Conservation (phyloP, 2,888 invertebrate genomes). For the Drosophila diplacantha region DNA sequence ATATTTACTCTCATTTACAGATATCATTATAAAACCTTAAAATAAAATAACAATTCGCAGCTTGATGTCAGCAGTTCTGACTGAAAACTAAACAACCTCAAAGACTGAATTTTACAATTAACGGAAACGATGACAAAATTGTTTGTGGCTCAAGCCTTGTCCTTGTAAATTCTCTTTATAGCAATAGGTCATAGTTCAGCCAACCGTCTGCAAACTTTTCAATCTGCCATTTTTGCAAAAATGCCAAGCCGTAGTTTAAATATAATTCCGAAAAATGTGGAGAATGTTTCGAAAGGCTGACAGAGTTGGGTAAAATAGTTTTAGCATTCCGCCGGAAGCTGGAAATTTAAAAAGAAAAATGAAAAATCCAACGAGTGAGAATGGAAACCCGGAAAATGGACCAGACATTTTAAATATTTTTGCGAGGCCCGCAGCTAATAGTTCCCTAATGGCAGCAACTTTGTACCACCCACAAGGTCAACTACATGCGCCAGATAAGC, state of each 20-base stretch:
- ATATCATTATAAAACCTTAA: not conserved
- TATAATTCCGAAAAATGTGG: slow-evolving; percentile 4
- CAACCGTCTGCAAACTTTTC: slow-evolving; percentile 3
- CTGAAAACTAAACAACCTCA: not conserved
- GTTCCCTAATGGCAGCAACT: slow-evolving; percentile 61
- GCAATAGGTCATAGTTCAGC: not conserved
- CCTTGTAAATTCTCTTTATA: not conserved
- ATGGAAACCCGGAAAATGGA: slow-evolving; percentile 7
- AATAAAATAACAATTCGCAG: not conserved
- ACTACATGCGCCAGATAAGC: slow-evolving; percentile 66
- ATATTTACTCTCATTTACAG: not conserved
- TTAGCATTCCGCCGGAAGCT: slow-evolving; percentile 4
- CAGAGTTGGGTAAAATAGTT: slow-evolving; percentile 29
- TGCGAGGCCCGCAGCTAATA: slow-evolving; percentile 53
- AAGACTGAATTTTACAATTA: not conserved
- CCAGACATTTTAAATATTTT: slow-evolving; percentile 40
- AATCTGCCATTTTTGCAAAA: slow-evolving; percentile 4
- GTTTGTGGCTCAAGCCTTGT: not conserved
- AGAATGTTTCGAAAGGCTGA: slow-evolving; percentile 10
- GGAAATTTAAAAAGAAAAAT: not conserved
- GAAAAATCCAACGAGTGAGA: not conserved
- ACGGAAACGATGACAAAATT: not conserved
- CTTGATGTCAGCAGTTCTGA: not conserved
- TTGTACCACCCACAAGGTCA: slow-evolving; percentile 55
- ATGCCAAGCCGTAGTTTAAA: slow-evolving; percentile 2